Base-by-base conservation (phyloP, 2,888 invertebrate genomes). In the Eristalis tenax region DNA sequence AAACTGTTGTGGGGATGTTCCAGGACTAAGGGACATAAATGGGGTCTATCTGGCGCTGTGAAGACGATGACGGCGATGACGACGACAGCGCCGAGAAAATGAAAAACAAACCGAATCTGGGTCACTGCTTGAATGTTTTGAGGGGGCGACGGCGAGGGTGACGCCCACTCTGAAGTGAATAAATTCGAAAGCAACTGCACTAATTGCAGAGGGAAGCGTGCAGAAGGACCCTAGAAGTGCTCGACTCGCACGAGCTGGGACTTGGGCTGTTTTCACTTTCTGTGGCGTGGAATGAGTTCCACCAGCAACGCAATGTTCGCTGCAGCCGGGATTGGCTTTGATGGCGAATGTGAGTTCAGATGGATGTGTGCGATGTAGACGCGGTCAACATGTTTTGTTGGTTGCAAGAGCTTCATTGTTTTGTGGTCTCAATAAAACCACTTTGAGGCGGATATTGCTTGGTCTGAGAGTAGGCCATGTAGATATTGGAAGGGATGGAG, bases 121-220 rank as follows among this genome's bases (percentile, higher is more conserved):
- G 86, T 86, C 86, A 86, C 82, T 65, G 83, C 82, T 86, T 82
- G 86, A 86, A 86, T 75, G 75, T 59, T 77, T 86, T 70, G 38
- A 59, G n/a, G 26, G 75, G 50, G 50, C 6, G 50, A 4, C 32
- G 32, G 6, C 6, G 50, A 8, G 3, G 38, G 38, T 4, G 38
- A 18, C 18, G 18, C 50, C 8, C 18, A n/a, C 50, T 18, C 50
- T 50, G 50, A 50, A 50, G 50, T 50, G 50, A 50, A 18, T 50
- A 50, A 18, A 50, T 50, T 50, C 50, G 18, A 18, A 50, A 50
- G 50, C 8, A 50, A 18, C 50, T 50, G 50, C 50, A 50, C n/a
- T 50, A 18, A 50, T n/a, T 50, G 50, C n/a, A 43, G n/a, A 43
- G 50, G 50, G 50, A 8, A n/a, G 50, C 50, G 50, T 50, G 50